Conservation (phyloP, 2,888 invertebrate species). For the Pyrochroa serraticornis region DNA sequence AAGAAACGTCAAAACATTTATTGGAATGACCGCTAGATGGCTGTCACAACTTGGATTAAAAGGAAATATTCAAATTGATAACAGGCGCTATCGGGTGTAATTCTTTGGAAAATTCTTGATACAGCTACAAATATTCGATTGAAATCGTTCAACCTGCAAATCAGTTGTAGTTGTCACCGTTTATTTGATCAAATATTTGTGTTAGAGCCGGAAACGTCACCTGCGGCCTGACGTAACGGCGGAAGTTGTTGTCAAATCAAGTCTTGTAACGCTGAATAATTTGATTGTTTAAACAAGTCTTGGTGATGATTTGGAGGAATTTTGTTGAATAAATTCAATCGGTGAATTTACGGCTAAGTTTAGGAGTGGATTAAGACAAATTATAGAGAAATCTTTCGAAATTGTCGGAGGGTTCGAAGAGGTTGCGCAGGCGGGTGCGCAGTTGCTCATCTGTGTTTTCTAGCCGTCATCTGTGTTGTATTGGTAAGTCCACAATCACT, state of each 20-base stretch:
- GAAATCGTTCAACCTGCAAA: not conserved
- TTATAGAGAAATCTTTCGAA: constrained; percentile 9
- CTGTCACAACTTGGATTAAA: too few species aligned
- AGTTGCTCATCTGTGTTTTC: constrained; percentile 56
- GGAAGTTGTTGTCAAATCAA: constrained; percentile 20
- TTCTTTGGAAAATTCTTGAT: not conserved
- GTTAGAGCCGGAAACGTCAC: constrained; percentile 17
- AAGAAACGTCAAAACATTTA: constrained; percentile 14
- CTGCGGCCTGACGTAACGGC: constrained; percentile 15
- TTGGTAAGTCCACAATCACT: constrained; percentile 59
- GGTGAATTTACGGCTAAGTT: not conserved
- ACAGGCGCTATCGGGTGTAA: not conserved
- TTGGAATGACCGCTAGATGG: constrained; percentile 9
- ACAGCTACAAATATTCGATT: not conserved
- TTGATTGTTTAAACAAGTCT: not conserved
- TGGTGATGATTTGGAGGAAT: not conserved
- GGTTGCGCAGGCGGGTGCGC: constrained; percentile 55
- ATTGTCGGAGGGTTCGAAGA: constrained; percentile 24
- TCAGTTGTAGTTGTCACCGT: not conserved
- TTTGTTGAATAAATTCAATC: too few species aligned
- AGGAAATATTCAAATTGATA: not conserved
- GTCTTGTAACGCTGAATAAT: not conserved
- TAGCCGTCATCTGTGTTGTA: constrained; percentile 64
- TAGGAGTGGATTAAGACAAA: not conserved
- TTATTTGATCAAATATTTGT: constrained; percentile 11